Percentiles rank a stretch among this genome's conserved stretches.
Conservation (phyloP, 1,140 invertebrate species). For the Oncopodura yosiiana region DNA sequence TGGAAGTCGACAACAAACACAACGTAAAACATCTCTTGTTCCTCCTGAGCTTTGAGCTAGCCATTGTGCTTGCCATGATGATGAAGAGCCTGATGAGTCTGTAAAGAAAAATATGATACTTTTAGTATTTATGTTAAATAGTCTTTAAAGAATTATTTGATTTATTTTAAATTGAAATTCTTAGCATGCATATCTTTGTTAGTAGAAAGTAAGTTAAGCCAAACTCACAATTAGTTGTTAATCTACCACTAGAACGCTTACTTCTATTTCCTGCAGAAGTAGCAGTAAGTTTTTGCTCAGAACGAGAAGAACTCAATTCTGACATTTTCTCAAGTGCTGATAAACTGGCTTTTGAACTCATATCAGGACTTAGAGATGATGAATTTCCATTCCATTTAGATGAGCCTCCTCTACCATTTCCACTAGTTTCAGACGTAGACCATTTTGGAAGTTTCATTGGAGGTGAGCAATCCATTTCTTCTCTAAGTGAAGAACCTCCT, state of each 20-base stretch:
- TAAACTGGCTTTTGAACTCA: constrained; percentile 31
- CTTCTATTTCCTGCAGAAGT: constrained; percentile 27
- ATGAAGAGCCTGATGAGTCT: constrained; percentile 29
- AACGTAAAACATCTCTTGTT: constrained; percentile 85
- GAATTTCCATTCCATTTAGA: constrained; percentile 25
- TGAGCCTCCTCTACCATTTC: constrained; percentile 1
- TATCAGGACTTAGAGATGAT: constrained; percentile 22
- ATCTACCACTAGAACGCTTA: background rate
- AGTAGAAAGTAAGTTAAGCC: background rate
- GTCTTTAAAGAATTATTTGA: background rate
- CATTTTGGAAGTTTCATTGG: constrained; percentile 27
- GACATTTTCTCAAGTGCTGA: constrained; percentile 87
- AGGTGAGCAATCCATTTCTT: constrained; percentile 18
- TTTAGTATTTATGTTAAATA: background rate
- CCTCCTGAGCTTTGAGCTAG: constrained; percentile 85
- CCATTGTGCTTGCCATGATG: constrained; percentile 87
- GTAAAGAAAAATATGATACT: background rate
- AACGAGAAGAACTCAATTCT: constrained; percentile 59
- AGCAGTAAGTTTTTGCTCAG: constrained; percentile 32
- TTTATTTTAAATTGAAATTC: background rate
- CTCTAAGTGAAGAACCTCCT: too few relatives aligned
- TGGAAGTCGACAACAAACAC: constrained; percentile 91
- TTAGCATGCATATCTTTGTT: constrained; percentile 1
- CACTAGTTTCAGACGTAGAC: too few relatives aligned
- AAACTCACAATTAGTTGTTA: background rate